Percentiles rank a stretch among this genome's conserved stretches.
These are phyloP conservation scores for Sinosuthora webbiana DNA, from an alignment of 2,113 vertebrate genomes.

Conservation along the genomic window DNA sequence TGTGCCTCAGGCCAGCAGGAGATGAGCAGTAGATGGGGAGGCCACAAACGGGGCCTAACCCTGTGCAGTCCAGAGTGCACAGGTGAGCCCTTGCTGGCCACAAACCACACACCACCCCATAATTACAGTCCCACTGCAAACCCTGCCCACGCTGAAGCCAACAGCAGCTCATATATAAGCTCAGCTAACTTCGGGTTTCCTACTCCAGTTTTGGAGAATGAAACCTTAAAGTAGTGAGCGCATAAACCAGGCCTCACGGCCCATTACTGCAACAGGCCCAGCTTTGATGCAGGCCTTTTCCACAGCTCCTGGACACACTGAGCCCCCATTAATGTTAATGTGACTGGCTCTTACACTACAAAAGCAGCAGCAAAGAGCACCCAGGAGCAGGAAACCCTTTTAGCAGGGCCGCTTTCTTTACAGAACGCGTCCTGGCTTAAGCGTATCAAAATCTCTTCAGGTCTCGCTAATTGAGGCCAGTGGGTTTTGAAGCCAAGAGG, in stretches of 20 bases:
- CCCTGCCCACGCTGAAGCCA: accelerated
- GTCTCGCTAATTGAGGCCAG: not conserved
- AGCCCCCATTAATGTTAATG: not conserved
- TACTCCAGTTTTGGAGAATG: not conserved
- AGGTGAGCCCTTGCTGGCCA: no score
- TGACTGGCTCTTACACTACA: not conserved
- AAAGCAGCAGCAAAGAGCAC: not conserved
- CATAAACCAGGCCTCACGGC: not conserved
- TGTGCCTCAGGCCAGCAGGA: not conserved
- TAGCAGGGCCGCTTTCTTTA: not conserved
- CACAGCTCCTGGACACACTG: no score
- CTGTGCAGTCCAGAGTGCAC: accelerated
- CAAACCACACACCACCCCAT: accelerated
- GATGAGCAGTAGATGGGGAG: no score
- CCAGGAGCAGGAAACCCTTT: not conserved
- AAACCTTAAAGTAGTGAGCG: not conserved
- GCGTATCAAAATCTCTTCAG: not conserved
- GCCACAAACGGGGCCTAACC: accelerated
- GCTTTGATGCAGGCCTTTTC: not conserved
- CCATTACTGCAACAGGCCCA: not conserved
- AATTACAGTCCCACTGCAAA: not conserved
- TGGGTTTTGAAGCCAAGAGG: not conserved
- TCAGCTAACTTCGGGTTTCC: not conserved
- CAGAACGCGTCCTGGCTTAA: not conserved
- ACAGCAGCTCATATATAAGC: not conserved